Percentiles rank a stretch among this genome's conserved stretches.
Evolutionary conservation across 2,888 invertebrate genomes (phyloP).

Genomic region (Polietes domitor): DNA sequence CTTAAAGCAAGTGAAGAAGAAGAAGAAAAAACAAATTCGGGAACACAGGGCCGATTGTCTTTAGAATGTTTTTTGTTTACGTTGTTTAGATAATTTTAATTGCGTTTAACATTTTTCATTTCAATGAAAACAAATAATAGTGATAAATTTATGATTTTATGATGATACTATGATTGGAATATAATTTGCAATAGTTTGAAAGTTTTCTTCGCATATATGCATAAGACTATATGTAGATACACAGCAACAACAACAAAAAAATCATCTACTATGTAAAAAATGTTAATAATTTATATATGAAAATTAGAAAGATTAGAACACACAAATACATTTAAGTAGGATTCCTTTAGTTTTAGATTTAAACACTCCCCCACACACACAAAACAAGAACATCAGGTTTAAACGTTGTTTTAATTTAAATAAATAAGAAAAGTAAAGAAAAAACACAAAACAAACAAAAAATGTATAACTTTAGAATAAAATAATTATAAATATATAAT

Average conservation of each 20-base stretch:
- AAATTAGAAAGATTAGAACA: not conserved
- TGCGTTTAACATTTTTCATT: slow-evolving; percentile 5
- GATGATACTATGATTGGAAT: too few species aligned
- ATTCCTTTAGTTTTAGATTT: slow-evolving; percentile 46
- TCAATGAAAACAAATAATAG: slow-evolving; percentile 37
- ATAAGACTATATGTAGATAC: slow-evolving; percentile 35
- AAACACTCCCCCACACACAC: not conserved
- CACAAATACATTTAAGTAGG: slow-evolving; percentile 48
- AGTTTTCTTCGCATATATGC: not conserved
- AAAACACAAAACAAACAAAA: slow-evolving; percentile 23
- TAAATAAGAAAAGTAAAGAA: slow-evolving; percentile 23
- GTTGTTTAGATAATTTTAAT: slow-evolving; percentile 16
- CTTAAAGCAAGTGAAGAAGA: slow-evolving; percentile 30
- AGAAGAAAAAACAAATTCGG: slow-evolving; percentile 77
- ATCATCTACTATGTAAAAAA: slow-evolving; percentile 59
- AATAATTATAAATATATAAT: not conserved
- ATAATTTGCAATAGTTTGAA: slow-evolving; percentile 59
- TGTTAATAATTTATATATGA: slow-evolving; percentile 57
- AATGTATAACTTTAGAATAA: slow-evolving; percentile 10
- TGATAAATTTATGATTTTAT: slow-evolving; percentile 41
- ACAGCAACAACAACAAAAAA: slow-evolving; percentile 32
- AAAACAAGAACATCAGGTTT: slow-evolving; percentile 60
- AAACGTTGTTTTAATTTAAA: slow-evolving; percentile 59
- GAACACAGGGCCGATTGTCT: slow-evolving; percentile 73
- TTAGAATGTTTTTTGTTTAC: slow-evolving; percentile 43